These are phyloP conservation scores for Pongo pygmaeus DNA, from an alignment of 2,113 vertebrate species.

Conservation along the genomic window DNA sequence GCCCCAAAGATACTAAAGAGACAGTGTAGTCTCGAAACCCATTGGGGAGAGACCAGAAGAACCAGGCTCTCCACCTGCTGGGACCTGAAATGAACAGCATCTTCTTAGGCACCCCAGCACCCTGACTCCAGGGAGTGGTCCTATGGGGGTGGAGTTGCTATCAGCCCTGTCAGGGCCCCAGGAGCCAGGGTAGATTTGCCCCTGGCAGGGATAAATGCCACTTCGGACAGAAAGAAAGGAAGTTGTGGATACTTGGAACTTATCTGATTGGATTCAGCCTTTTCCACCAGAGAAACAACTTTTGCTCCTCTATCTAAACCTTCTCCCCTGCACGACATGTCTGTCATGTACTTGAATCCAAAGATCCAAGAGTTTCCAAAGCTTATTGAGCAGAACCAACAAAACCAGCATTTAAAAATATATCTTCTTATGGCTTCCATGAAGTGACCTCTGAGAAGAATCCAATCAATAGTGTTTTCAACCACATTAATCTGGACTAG, in stretches of 20 bases:
- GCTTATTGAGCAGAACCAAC: background rate
- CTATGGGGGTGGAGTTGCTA: background rate
- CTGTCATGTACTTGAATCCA: background rate
- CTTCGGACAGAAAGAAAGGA: background rate
- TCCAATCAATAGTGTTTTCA: background rate
- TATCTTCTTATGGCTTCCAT: background rate
- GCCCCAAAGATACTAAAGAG: background rate
- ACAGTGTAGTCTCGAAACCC: no score
- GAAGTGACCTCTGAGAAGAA: background rate
- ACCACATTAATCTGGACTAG: background rate
- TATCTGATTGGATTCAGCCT: background rate
- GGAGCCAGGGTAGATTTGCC: background rate
- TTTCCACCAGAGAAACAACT: background rate
- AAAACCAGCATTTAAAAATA: background rate
- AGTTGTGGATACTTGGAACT: background rate
- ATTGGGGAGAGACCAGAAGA: background rate
- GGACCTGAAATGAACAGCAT: background rate
- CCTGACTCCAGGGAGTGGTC: background rate
- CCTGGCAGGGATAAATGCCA: background rate
- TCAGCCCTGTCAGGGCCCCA: no score
- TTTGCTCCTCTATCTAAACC: background rate
- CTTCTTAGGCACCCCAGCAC: background rate
- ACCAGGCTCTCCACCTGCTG: accelerated
- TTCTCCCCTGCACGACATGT: background rate
- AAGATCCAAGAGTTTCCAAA: background rate